A percentile compares a stretch with the other conserved stretches of the same genome.
Evolutionary conservation across 2,888 invertebrate genomes (phyloP).

Genomic region (Mimumesa dahlbomi): DNA sequence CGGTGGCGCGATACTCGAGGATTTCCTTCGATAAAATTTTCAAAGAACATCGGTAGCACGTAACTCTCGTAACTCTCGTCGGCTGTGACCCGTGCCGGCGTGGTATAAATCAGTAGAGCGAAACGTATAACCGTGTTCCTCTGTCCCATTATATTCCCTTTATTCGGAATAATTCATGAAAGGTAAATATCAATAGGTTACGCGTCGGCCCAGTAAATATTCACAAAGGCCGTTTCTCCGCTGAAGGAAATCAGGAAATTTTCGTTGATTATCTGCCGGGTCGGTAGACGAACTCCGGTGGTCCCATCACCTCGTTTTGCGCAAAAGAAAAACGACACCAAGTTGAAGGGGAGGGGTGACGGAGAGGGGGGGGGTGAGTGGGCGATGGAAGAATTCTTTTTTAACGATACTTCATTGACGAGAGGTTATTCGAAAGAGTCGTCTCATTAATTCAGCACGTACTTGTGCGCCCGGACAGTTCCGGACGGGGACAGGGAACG

Average conservation of each 20-base stretch:
- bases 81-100: constrained; percentile 7
- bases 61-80: constrained; percentile 22
- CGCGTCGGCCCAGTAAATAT: too few species aligned
- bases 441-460: constrained; percentile 67
- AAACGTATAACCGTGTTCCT: too few species aligned
- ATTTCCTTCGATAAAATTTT: background rate
- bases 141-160: constrained; percentile 9
- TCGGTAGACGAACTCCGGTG: too few species aligned
- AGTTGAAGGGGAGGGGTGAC: constrained; percentile 29
- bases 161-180: constrained; percentile 7
- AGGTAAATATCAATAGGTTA: constrained; percentile 38
- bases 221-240: too few species aligned
- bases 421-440: constrained; percentile 59
- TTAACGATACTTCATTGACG: constrained; percentile 58
- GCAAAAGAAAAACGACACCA: constrained; percentile 1
- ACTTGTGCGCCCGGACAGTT: constrained; percentile 40
- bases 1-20: constrained; percentile 1
- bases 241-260: constrained; percentile 19
- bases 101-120: constrained; percentile 40
- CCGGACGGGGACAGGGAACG: background rate
- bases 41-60: constrained; percentile 4
- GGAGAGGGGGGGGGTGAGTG: too few species aligned
- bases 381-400: constrained; percentile 34
- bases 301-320: constrained; percentile 4
- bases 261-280: constrained; percentile 34